phyloP scores from a whole-genome alignment of 2,113 vertebrate species.

The Hemichromis elongatus region DNA sequence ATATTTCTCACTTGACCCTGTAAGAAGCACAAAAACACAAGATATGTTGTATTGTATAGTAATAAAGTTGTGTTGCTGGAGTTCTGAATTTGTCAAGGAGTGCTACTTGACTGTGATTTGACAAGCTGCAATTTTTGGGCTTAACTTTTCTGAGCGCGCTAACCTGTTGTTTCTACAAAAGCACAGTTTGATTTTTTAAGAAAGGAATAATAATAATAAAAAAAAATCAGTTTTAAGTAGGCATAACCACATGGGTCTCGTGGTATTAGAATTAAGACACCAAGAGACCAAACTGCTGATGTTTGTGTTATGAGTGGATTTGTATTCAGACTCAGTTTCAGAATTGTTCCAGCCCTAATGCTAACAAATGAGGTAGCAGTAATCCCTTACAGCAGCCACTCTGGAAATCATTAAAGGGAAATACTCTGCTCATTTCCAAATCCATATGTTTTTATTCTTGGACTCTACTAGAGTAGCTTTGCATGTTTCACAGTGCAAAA shows the following conservation, averaged over 20 bases:
- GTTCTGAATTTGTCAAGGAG: background rate
- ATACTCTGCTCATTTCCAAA: background rate
- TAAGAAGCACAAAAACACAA: background rate
- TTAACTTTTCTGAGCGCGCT: background rate
- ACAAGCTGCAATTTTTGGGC: background rate
- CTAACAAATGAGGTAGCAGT: background rate
- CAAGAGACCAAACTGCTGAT: background rate
- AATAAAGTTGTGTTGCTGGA: background rate
- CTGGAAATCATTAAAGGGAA: background rate
- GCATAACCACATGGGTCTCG: background rate
- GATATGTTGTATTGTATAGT: background rate
- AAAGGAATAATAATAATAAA: background rate
- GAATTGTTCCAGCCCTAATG: background rate
- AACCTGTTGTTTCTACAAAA: background rate
- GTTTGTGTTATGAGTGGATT: background rate
- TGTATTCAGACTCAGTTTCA: background rate
- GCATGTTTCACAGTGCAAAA: background rate
- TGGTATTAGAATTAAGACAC: background rate
- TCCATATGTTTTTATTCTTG: background rate
- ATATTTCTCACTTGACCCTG: background rate
- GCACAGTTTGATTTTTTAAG: background rate
- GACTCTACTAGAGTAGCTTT: background rate
- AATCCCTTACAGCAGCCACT: background rate
- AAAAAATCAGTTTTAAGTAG: background rate
- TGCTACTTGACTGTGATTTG: accelerated